Percentiles rank a stretch among this genome's conserved stretches.
These are phyloP conservation scores for Holocentrus rufus DNA, from an alignment of 2,797 vertebrate species.

Conservation along the genomic window DNA sequence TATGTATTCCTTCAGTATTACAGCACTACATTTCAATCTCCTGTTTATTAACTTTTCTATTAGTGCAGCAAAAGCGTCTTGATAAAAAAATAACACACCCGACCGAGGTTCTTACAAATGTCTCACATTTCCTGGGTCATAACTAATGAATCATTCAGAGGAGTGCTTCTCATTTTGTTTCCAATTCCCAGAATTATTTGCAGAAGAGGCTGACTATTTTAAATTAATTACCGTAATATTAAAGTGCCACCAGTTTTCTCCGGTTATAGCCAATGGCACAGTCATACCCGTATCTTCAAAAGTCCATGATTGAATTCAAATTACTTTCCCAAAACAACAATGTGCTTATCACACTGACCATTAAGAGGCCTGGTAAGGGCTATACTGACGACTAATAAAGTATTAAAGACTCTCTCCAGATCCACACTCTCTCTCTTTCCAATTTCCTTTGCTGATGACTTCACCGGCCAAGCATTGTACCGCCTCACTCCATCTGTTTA, in stretches of 20 bases:
- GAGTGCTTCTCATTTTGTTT: constrained; percentile 6
- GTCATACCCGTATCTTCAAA: constrained; percentile 43
- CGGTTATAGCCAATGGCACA: constrained; percentile 46
- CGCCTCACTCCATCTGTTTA: not conserved
- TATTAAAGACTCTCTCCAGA: constrained; percentile 15
- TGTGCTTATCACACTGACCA: constrained; percentile 46
- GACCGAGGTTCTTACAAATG: no score
- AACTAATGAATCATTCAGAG: constrained; percentile 26
- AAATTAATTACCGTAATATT: constrained; percentile 22
- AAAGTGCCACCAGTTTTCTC: constrained; percentile 28
- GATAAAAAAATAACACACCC: no score
- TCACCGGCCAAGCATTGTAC: not conserved
- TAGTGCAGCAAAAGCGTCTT: not conserved
- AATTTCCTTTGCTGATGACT: constrained; percentile 6
- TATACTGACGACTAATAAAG: constrained; percentile 8
- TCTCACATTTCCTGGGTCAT: not conserved
- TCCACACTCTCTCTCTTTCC: constrained; percentile 14
- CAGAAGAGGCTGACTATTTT: constrained; percentile 35
- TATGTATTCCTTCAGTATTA: not conserved
- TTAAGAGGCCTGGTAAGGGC: constrained; percentile 36
- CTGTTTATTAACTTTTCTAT: not conserved
- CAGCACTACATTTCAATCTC: not conserved
- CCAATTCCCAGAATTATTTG: constrained; percentile 30
- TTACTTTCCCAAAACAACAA: constrained; percentile 39
- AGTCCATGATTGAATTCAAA: constrained; percentile 52